Percentiles rank a stretch among this genome's conserved stretches.
Evolutionary conservation across 2,113 vertebrate species (phyloP).

Genomic region (Vulpes ferrilata): DNA sequence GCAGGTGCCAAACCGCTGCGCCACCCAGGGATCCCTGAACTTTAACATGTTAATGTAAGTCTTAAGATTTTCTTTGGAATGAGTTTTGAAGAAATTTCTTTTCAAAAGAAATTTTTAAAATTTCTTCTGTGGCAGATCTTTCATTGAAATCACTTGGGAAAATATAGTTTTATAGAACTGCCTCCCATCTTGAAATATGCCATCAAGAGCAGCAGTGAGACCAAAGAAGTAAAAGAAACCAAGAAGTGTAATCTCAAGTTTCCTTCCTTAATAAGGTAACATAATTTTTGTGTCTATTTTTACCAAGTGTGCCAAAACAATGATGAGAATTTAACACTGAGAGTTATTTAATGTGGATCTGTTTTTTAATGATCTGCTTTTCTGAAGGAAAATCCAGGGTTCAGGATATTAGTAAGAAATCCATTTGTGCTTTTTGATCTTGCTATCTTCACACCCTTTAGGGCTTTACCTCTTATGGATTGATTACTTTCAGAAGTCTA

Average conservation of each 20-base stretch:
- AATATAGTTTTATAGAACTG: not conserved
- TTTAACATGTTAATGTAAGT: not conserved
- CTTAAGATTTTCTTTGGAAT: not conserved
- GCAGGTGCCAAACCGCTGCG: no score
- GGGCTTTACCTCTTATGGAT: not conserved
- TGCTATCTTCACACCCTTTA: not conserved
- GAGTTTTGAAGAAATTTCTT: not conserved
- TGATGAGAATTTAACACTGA: not conserved
- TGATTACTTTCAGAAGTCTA: conserved; percentile 33
- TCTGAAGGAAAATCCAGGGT: not conserved
- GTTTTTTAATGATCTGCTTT: not conserved
- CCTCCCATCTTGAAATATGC: not conserved
- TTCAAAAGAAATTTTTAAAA: not conserved
- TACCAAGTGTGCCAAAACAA: not conserved
- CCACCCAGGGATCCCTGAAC: no score
- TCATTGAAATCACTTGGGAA: not conserved
- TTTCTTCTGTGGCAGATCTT: not conserved
- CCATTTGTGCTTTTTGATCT: not conserved
- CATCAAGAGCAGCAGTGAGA: not conserved
- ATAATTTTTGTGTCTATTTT: not conserved
- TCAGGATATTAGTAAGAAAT: not conserved
- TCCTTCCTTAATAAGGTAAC: not conserved
- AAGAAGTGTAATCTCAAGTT: not conserved
- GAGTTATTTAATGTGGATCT: not conserved
- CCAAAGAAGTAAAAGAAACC: not conserved